A percentile compares a stretch with the other conserved stretches of the same genome.
These are phyloP conservation scores for Dastarcus helophoroides DNA, from an alignment of 2,888 invertebrate species.

Conservation along the genomic window DNA sequence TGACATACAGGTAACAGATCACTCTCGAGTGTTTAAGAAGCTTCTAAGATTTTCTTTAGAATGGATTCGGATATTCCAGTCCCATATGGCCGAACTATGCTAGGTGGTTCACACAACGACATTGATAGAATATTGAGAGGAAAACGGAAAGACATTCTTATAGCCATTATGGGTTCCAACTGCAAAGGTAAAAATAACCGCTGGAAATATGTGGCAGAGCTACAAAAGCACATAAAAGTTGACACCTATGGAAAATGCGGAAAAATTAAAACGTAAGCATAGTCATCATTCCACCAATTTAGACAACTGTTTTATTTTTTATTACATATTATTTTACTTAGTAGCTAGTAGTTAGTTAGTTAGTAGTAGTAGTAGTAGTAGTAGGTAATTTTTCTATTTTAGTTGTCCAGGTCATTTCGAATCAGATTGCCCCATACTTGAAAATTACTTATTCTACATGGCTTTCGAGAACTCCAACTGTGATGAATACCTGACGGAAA, in stretches of 20 bases:
- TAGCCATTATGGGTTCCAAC: constrained; percentile 48
- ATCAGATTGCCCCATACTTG: constrained; percentile 45
- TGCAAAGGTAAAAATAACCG: constrained; percentile 42
- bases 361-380: too few relatives aligned
- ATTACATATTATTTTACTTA: too few relatives aligned
- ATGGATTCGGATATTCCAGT: constrained; percentile 53
- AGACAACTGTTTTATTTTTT: constrained; percentile 3
- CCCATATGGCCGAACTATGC: constrained; percentile 50
- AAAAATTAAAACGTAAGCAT: constrained; percentile 9
- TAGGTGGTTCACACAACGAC: constrained; percentile 15
- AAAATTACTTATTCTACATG: constrained; percentile 54
- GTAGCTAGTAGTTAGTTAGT: background rate
- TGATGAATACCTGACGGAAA: constrained; percentile 59
- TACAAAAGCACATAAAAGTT: constrained; percentile 47
- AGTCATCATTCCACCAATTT: too few relatives aligned
- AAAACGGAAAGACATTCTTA: constrained; percentile 37
- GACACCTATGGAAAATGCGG: constrained; percentile 47
- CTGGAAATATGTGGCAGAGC: constrained; percentile 42
- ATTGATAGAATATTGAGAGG: constrained; percentile 2
- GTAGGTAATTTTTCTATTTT: constrained; percentile 21
- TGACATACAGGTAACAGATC: constrained; percentile 47
- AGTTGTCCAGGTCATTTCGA: constrained; percentile 54
- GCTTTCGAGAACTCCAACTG: constrained; percentile 61
- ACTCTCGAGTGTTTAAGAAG: too few relatives aligned
- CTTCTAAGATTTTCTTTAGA: constrained; percentile 35